Evolutionary conservation across 1,140 invertebrate species (phyloP).

Genomic region (Reticulitermes speratus): DNA sequence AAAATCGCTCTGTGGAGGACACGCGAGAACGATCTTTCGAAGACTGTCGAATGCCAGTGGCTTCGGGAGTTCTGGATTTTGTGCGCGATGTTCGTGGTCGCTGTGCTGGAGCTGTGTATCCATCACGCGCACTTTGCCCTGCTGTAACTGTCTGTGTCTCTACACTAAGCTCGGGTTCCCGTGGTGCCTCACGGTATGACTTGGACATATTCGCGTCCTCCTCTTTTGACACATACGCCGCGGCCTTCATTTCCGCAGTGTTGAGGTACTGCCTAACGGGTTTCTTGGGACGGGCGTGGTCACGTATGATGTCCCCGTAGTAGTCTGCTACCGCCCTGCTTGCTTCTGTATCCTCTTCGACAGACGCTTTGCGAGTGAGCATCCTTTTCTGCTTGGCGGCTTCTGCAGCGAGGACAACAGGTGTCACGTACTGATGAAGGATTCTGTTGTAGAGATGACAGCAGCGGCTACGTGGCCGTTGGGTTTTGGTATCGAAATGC

Average conservation of each 20-base stretch:
- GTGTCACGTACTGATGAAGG: neutral
- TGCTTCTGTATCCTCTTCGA: slow-evolving; percentile 52
- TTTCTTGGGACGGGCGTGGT: slow-evolving; percentile 56
- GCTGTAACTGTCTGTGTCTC: neutral
- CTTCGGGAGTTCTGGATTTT: neutral
- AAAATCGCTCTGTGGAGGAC: neutral
- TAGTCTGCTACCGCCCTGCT: slow-evolving; percentile 71
- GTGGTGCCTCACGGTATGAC: neutral
- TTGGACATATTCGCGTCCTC: neutral
- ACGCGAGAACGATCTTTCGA: neutral
- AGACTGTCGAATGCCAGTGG: neutral
- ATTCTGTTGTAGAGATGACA: neutral
- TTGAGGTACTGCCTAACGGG: slow-evolving; percentile 57
- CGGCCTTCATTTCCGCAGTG: slow-evolving; percentile 61
- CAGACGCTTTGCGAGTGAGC: neutral
- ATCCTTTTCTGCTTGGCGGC: slow-evolving; percentile 35
- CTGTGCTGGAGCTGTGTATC: neutral
- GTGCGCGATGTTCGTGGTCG: neutral
- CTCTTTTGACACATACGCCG: slow-evolving; percentile 41
- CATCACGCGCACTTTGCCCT: neutral
- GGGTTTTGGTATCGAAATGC: neutral
- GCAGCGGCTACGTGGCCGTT: neutral
- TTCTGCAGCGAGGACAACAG: slow-evolving; percentile 34
- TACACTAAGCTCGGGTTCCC: neutral
- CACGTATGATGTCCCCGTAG: slow-evolving; percentile 76